phyloP scores from a whole-genome alignment of 2,797 vertebrate genomes.

The Cyprinella venusta region DNA sequence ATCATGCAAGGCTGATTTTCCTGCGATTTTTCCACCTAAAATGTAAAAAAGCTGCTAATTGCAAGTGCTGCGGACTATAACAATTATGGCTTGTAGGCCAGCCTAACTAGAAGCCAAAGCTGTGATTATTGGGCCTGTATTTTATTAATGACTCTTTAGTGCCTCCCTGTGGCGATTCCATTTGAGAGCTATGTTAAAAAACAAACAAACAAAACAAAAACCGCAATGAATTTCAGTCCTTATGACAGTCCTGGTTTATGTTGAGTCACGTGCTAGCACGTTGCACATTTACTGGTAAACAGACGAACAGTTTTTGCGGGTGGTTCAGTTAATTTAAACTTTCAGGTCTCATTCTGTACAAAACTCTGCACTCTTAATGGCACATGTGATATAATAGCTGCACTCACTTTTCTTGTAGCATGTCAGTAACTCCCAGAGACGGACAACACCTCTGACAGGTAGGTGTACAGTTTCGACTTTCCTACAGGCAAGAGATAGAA shows the following conservation, averaged over 20 bases:
- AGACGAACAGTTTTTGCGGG: not conserved
- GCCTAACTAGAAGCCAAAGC: constrained; percentile 12
- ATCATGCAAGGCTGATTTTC: constrained; percentile 79
- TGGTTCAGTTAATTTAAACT: not conserved
- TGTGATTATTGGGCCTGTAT: not conserved
- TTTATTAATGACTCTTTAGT: constrained; percentile 73
- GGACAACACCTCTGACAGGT: constrained; percentile 79
- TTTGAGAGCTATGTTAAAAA: constrained; percentile 30
- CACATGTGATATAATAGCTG: not conserved
- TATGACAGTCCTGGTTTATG: not conserved
- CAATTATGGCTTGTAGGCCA: constrained; percentile 46
- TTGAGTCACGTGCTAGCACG: not conserved
- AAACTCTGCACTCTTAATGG: not conserved
- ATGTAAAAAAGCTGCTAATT: constrained; percentile 73
- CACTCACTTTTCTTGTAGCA: constrained; percentile 78
- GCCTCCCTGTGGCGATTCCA: constrained; percentile 68
- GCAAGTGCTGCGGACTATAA: constrained; percentile 54
- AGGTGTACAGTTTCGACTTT: constrained; percentile 76
- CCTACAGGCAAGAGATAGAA: constrained; percentile 62
- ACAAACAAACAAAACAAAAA: not conserved
- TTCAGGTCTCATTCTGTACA: not conserved
- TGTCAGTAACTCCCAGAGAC: constrained; percentile 76
- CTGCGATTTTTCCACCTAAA: constrained; percentile 81
- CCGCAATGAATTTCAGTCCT: constrained; percentile 16
- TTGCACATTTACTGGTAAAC: not conserved